phyloP scores from a whole-genome alignment of 2,113 vertebrate species.

The Pseudopodoces humilis region DNA sequence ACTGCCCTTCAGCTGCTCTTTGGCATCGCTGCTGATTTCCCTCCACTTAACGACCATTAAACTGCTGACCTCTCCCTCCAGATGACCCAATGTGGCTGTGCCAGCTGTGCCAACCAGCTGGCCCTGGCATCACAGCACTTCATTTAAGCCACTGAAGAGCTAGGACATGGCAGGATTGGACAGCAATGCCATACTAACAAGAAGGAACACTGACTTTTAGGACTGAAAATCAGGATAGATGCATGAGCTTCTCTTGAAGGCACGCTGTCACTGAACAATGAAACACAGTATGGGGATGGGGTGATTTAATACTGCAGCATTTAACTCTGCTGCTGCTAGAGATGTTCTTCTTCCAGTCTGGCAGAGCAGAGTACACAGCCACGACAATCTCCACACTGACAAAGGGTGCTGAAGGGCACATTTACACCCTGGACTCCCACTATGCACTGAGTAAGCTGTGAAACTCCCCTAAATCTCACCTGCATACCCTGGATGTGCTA shows the following conservation, averaged over 20 bases:
- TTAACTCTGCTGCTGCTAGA: not conserved
- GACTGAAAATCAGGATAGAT: not conserved
- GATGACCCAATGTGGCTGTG: not conserved
- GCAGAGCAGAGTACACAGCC: not conserved
- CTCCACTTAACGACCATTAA: not conserved
- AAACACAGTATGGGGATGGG: not conserved
- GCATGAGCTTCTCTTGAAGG: not conserved
- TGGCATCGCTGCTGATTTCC: not conserved
- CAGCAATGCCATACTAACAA: not conserved
- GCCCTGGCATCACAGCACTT: not conserved
- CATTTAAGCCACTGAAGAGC: not conserved
- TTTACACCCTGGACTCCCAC: not conserved
- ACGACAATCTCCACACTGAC: rapidly evolving
- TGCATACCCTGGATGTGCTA: not conserved
- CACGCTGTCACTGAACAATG: not conserved
- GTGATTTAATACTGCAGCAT: not conserved
- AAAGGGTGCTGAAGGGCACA: not conserved
- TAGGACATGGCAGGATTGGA: not conserved
- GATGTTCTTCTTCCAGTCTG: not conserved
- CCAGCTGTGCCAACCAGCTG: slow-evolving; percentile 43
- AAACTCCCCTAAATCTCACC: not conserved
- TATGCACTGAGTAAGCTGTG: not conserved
- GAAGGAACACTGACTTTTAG: not conserved
- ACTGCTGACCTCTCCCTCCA: not conserved
- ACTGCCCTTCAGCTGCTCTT: not conserved